Percentiles rank a stretch among this genome's conserved stretches.
These are phyloP conservation scores for Tetragonula clypearis DNA, from an alignment of 1,140 invertebrate species.

Conservation along the genomic window DNA sequence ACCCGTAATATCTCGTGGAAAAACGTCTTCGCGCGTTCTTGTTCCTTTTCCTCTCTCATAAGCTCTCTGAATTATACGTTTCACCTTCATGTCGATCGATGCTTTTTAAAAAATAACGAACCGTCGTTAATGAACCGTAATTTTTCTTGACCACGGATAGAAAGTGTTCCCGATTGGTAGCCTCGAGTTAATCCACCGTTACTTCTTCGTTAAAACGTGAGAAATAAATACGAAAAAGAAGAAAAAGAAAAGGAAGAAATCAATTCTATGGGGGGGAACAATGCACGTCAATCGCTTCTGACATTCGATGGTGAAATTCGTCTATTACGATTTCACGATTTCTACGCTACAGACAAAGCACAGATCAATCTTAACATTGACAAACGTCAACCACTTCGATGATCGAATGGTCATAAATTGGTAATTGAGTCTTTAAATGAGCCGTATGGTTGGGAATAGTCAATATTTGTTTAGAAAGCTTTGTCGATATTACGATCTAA, in stretches of 20 bases:
- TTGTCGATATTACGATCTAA: neutral
- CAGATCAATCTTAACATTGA: slow-evolving; percentile 6
- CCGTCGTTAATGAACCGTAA: slow-evolving; percentile 42
- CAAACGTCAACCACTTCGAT: neutral
- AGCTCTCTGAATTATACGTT: neutral
- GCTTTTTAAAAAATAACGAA: slow-evolving; percentile 27
- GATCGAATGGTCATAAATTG: neutral
- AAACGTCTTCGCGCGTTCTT: neutral
- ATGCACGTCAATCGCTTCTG: slow-evolving; percentile 32
- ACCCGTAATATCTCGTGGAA: neutral
- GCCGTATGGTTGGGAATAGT: neutral
- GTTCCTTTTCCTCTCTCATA: neutral
- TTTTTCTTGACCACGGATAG: slow-evolving; percentile 39
- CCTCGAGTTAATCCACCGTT: slow-evolving; percentile 58
- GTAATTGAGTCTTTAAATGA: neutral
- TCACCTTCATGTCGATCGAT: neutral
- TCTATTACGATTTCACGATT: neutral
- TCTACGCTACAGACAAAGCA: neutral
- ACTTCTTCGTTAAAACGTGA: slow-evolving; percentile 33
- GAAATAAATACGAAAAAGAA: slow-evolving; percentile 16
- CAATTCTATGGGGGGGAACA: neutral
- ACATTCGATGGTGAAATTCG: slow-evolving; percentile 21
- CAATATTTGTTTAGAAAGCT: neutral
- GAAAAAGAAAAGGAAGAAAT: slow-evolving; percentile 16
- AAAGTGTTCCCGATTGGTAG: slow-evolving; percentile 58